These are phyloP conservation scores for Lagocephalus sceleratus DNA, from an alignment of 2,797 vertebrate genomes.

Conservation along the genomic window DNA sequence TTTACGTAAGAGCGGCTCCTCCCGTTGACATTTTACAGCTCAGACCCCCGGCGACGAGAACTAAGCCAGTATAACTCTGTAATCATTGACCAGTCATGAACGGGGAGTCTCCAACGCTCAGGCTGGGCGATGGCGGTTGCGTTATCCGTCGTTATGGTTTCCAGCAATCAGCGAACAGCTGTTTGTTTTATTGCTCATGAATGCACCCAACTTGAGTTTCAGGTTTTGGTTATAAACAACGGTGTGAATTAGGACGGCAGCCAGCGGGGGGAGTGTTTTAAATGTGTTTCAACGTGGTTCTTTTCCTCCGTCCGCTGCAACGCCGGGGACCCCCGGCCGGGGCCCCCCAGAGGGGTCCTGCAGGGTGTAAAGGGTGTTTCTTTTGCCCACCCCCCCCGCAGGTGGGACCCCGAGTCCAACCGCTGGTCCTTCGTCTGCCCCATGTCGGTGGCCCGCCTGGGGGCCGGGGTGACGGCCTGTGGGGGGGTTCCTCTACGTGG, in stretches of 20 bases:
- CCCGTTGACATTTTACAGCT: constrained; percentile 14
- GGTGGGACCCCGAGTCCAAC: constrained; percentile 81
- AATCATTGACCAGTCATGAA: constrained; percentile 35
- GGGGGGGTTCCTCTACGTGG: constrained; percentile 76
- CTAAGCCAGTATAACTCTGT: constrained; percentile 2
- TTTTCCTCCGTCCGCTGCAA: too few species aligned
- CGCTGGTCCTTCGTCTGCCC: constrained; percentile 76
- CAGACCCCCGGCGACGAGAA: background rate
- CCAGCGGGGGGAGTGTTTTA: too few species aligned
- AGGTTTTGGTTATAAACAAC: too few species aligned
- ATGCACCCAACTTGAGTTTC: too few species aligned
- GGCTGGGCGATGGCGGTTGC: too few species aligned
- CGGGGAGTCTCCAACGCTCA: background rate
- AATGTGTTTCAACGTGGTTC: too few species aligned
- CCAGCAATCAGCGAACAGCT: too few species aligned
- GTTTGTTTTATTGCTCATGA: too few species aligned
- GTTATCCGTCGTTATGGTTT: too few species aligned
- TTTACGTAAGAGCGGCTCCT: constrained; percentile 20
- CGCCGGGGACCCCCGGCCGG: too few species aligned
- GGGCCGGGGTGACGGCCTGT: constrained; percentile 74
- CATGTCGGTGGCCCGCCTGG: constrained; percentile 79
- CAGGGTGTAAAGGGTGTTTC: constrained; percentile 9
- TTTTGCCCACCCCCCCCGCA: constrained; percentile 38
- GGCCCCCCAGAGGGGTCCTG: constrained; percentile 5
- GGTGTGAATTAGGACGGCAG: too few species aligned